phyloP scores from a whole-genome alignment of 2,888 invertebrate species.

The Amphimallon solstitiale region DNA sequence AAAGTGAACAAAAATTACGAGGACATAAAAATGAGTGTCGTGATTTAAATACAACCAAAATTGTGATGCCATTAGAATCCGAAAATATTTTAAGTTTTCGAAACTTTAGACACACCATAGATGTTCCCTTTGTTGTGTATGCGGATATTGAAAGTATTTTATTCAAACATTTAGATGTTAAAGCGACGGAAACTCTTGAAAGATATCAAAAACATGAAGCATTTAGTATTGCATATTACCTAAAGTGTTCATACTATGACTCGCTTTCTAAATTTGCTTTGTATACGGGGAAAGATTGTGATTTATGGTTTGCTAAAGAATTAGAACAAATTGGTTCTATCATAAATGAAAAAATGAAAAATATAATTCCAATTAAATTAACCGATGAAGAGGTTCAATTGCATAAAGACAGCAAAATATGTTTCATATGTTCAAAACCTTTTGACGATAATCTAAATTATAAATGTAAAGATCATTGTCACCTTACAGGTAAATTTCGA shows the following conservation, averaged over 20 bases:
- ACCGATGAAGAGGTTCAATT: background rate
- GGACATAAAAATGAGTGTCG: background rate
- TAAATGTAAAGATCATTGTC: conserved; percentile 48
- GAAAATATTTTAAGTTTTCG: background rate
- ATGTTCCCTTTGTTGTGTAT: conserved; percentile 31
- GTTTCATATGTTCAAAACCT: conserved; percentile 36
- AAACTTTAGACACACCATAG: conserved; percentile 31
- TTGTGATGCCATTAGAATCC: too few relatives aligned
- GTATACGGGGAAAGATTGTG: conserved; percentile 41
- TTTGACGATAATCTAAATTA: conserved; percentile 9
- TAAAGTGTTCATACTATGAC: conserved; percentile 48
- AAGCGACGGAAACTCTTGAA: background rate
- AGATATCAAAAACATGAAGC: conserved; percentile 37
- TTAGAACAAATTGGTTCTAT: conserved; percentile 16
- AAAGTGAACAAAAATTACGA: background rate
- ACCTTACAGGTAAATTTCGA: conserved; percentile 48
- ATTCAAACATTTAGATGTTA: too few relatives aligned
- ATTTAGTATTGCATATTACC: conserved; percentile 47
- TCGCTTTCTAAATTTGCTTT: conserved; percentile 42
- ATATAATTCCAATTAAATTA: conserved; percentile 28
- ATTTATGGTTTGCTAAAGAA: conserved; percentile 26
- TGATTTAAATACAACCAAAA: too few relatives aligned
- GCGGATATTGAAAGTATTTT: background rate
- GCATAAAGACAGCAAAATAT: background rate
- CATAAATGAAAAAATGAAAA: conserved; percentile 10